These are phyloP conservation scores for Chlorodrepanis virens DNA, from an alignment of 2,113 vertebrate species.

Conservation along the genomic window DNA sequence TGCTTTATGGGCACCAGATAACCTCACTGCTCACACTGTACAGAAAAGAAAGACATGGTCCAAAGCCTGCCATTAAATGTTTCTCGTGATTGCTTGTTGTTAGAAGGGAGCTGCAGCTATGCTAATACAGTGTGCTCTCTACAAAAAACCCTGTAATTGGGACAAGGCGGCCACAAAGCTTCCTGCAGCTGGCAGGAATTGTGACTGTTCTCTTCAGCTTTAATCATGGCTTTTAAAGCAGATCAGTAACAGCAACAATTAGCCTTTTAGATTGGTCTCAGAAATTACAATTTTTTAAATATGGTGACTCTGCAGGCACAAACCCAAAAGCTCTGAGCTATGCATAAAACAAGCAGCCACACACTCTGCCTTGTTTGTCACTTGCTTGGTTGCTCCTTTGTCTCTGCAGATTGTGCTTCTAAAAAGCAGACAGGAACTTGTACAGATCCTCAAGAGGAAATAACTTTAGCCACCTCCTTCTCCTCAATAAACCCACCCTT, in stretches of 20 bases:
- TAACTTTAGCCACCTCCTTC: not conserved
- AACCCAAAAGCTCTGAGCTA: conserved; percentile 17
- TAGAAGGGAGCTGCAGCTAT: conserved; percentile 40
- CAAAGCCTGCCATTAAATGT: conserved; percentile 19
- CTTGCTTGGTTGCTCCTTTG: not conserved
- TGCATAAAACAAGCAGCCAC: not conserved
- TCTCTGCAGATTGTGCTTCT: not conserved
- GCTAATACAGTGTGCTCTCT: conserved; percentile 4
- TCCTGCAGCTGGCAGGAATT: conserved; percentile 53
- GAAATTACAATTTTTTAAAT: conserved; percentile 51
- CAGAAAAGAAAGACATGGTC: not conserved
- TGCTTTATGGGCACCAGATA: not conserved
- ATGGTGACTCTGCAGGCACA: conserved; percentile 37
- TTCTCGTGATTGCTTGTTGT: conserved; percentile 21
- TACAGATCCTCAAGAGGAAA: not conserved
- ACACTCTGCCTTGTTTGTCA: not conserved
- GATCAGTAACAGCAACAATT: conserved; percentile 57
- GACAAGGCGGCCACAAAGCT: conserved; percentile 44
- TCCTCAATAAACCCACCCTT: not conserved
- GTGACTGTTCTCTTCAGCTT: conserved; percentile 31
- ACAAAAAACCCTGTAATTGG: conserved; percentile 59
- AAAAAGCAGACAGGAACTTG: not conserved
- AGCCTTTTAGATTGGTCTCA: conserved; percentile 50
- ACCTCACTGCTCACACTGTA: not conserved
- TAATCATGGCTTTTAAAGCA: conserved; percentile 56